Base-by-base conservation (phyloP, 2,888 invertebrate species). In the Rambutsinella grinnellia region DNA sequence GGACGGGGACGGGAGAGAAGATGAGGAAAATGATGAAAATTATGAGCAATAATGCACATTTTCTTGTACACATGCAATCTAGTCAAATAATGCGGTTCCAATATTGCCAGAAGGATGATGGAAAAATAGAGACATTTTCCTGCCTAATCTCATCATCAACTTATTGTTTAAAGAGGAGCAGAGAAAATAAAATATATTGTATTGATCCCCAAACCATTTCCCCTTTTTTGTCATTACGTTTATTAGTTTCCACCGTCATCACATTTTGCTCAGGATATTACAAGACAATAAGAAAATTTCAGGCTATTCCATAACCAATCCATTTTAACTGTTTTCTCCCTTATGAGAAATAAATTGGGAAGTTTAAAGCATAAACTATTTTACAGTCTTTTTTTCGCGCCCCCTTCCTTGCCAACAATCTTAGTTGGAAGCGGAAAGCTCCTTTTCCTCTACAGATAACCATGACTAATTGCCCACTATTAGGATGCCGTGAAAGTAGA, bases 21-120 rank as follows among this genome's bases (percentile, higher is more conserved):
- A 56, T 15, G 27, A n/a, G 2, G 56, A 47, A 57, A 66, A 26
- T 53, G 46, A 56, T 66, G 66, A 66, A 28, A 27, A 57, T 56
- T 66, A 56, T 56, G 66, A 66, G 66, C 57, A 66, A 66, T 66
- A 62, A 62, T 56, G 47, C 36, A 36, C 36, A 36, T 36, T 26
- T 47, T 24, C 2, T 53, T 36, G 2, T 36, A 26, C 36, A 65
- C 28, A 63, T 8, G 54, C 49, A 65, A 53, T 36, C 51, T 53
- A 66, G 53, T 28, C 65, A 54, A 61, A 61, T 47, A 57, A 46
- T 53, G 21, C 21, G 21, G 17, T 49, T 49, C 21, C 10, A 57
- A 57, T 26, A n/a, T 10, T 23, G 24, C 57, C 57, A 23, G 21
- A 26, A 28, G 24, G 28, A 57, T 28, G 27, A 27, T 57, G 27